Base-by-base conservation (phyloP, 2,113 vertebrate genomes). In the Perognathus longimembris region DNA sequence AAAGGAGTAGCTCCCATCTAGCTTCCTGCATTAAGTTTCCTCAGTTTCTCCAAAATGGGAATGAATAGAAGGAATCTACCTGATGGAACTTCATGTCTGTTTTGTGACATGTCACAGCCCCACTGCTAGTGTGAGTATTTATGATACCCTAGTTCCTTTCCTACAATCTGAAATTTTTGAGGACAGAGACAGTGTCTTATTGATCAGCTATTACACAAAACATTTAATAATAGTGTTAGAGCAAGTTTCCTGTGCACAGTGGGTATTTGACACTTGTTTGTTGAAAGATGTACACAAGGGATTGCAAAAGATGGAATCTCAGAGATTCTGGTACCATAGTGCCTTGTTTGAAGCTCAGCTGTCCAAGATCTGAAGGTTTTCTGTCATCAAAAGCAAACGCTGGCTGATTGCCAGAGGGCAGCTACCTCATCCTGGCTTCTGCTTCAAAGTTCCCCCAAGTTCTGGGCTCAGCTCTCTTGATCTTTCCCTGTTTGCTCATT, bases 401-500 rank as follows among this genome's bases (percentile, higher is more conserved):
- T 95, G 96, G 94, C 88, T 17, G 0, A 3, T 40, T n/a, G 88
- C 94, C 96, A 95, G 75, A 94, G 96, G 95, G 93, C 95, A 94
- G 83, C 96, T 91, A 93, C 88, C 94, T 94, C 42, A 82, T 88
- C 54, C 90, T 96, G 96, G 96, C 96, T 83, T 88, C 95, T 80
- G 88, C 96, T 96, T 97, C 96, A 96, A 97, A 97, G 96, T 71
- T 84, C 75, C 90, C 79, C 88, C 75, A 71, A 83, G 75, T 93
- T 85, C 90, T 36, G 67, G 84, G 73, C 17, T 11, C 91, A 14
- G 64, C 7, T 24, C 96, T 94, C 95, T 96, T 96, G 95, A 95
- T 96, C 96, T 95, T 90, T 91, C 89, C 92, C 42, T 97, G 82
- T 97, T 96, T 96, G 96, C 70, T 96, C 96, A 96, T 96, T 96